A percentile compares a stretch with the other conserved stretches of the same genome.
Conservation (phyloP, 1,140 invertebrate genomes). For the Agrypnia vestita region DNA sequence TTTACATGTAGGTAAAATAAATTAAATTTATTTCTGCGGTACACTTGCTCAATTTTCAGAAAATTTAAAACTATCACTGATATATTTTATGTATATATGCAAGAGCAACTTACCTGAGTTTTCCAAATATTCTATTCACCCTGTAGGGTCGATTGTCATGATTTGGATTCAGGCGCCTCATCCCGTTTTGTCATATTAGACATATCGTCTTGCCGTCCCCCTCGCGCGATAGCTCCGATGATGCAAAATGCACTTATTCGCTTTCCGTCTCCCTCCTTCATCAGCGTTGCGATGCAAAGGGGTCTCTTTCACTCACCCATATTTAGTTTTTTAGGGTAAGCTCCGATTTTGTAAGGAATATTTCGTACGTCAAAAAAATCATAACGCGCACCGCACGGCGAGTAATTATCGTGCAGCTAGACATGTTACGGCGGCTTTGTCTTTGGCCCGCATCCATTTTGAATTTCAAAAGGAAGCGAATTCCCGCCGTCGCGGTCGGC, state of each 20-base stretch:
- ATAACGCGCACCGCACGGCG: conserved; percentile 29
- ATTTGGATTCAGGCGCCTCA: conserved; percentile 56
- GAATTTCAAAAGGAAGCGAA: conserved; percentile 32
- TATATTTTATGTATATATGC: no score
- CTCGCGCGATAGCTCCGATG: conserved; percentile 50
- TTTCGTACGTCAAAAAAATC: conserved; percentile 41
- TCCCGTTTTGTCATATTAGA: conserved; percentile 60
- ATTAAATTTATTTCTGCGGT: no score
- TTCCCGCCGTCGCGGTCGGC: conserved; percentile 17
- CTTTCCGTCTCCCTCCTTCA: conserved; percentile 52
- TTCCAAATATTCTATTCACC: conserved; percentile 12
- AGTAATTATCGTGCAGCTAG: conserved; percentile 4
- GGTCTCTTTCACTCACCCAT: conserved; percentile 55
- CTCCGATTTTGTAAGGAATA: conserved; percentile 52
- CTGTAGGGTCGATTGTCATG: conserved; percentile 52
- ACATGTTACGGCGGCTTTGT: conserved; percentile 3
- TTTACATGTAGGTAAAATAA: no score
- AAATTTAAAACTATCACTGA: no score
- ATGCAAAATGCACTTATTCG: conserved; percentile 62
- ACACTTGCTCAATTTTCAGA: no score
- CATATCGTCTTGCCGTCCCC: conserved; percentile 53
- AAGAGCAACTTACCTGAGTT: no score
- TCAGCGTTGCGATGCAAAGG: conserved; percentile 27
- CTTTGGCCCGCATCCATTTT: conserved; percentile 33
- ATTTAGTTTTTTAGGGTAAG: conserved; percentile 60